phyloP scores from a whole-genome alignment of 2,888 invertebrate genomes.

The Macrophya annulata region DNA sequence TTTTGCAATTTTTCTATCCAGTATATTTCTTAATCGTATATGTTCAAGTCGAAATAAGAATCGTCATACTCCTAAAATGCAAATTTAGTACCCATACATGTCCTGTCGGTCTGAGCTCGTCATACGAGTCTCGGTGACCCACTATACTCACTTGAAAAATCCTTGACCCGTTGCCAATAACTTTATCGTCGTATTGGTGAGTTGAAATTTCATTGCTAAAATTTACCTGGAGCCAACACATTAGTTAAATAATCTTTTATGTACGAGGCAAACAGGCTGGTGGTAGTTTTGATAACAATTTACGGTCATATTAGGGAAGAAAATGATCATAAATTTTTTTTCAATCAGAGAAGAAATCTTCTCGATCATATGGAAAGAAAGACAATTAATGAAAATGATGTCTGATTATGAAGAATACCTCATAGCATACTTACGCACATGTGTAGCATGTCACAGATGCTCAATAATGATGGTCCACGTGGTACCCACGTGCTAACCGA shows the following conservation, averaged over 20 bases:
- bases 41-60: not conserved
- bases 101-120: not conserved
- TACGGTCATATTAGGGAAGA: too few species aligned
- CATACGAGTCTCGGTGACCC: not conserved
- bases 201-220: not conserved
- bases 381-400: too few species aligned
- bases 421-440: too few species aligned
- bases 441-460: not conserved
- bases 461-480: not conserved
- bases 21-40: not conserved
- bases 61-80: not conserved
- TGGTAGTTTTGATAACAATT: too few species aligned
- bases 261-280: constrained; percentile 20
- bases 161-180: not conserved
- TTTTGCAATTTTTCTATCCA: not conserved
- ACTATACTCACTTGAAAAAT: not conserved
- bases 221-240: not conserved
- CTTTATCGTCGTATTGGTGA: not conserved
- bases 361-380: too few species aligned
- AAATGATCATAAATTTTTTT: too few species aligned
- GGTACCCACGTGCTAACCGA: not conserved
- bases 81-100: not conserved
- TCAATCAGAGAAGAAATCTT: too few species aligned
- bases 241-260: not conserved
- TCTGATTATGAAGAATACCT: too few species aligned